Conservation (phyloP, 2,888 invertebrate species). For the Athalia rosae region DNA sequence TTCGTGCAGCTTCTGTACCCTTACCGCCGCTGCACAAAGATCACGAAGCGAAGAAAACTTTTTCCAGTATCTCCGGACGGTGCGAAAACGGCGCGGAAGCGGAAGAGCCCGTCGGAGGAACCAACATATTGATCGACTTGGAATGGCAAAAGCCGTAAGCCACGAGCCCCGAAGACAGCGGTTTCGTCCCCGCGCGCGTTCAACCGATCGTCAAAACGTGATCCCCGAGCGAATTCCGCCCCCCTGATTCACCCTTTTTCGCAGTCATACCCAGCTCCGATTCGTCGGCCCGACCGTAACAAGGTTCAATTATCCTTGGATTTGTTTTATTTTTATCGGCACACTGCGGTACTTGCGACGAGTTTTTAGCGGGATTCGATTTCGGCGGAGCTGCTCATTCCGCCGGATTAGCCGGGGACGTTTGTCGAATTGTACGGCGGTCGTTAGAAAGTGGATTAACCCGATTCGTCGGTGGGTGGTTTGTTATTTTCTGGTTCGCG, state of each 20-base stretch:
- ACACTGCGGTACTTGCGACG: no score
- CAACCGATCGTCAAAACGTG: constrained; percentile 1
- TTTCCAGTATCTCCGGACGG: background rate
- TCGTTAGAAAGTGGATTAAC: no score
- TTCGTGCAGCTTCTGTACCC: background rate
- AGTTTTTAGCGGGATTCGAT: no score
- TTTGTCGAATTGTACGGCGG: no score
- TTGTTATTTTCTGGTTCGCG: background rate
- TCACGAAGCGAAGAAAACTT: constrained; percentile 1
- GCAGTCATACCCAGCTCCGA: no score
- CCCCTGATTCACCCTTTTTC: no score
- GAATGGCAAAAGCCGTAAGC: background rate
- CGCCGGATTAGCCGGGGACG: no score
- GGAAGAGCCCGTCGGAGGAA: constrained; percentile 27
- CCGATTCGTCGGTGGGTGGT: background rate
- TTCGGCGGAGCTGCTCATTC: no score
- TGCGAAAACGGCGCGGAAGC: constrained; percentile 17
- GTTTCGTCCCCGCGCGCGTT: constrained; percentile 5
- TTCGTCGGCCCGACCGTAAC: background rate
- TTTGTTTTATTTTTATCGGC: no score
- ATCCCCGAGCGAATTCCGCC: background rate
- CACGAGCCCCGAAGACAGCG: constrained; percentile 11
- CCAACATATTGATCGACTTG: constrained; percentile 36
- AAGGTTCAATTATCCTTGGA: no score
- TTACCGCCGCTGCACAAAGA: background rate